These are phyloP conservation scores for Labroides dimidiatus DNA, from an alignment of 2,797 vertebrate species.

Conservation along the genomic window DNA sequence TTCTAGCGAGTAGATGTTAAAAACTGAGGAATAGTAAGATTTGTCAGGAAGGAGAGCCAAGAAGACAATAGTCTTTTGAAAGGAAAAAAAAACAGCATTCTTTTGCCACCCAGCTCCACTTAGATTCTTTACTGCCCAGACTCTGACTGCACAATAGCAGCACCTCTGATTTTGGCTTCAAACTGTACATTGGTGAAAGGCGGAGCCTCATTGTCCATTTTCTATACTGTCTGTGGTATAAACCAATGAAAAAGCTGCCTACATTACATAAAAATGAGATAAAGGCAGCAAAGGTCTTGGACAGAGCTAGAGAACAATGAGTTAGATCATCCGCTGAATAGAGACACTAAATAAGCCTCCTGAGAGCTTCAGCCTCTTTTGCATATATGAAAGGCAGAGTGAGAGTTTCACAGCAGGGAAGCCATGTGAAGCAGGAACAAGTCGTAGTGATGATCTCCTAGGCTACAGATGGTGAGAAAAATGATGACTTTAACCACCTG, in stretches of 20 bases:
- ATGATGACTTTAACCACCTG: slow-evolving; percentile 66
- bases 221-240: too few relatives aligned
- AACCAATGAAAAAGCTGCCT: slow-evolving; percentile 21
- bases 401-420: slow-evolving; percentile 69
- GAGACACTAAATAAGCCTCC: slow-evolving; percentile 5
- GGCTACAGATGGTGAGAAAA: slow-evolving; percentile 69
- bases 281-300: slow-evolving; percentile 3
- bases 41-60: too few relatives aligned
- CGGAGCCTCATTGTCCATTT: too few relatives aligned
- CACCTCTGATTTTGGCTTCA: too few relatives aligned
- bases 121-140: too few relatives aligned
- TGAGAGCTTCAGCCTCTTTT: slow-evolving; percentile 47
- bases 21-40: too few relatives aligned
- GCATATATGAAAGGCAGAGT: slow-evolving; percentile 30
- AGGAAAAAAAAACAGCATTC: too few relatives aligned
- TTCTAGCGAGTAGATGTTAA: too few relatives aligned
- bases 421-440: slow-evolving; percentile 64
- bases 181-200: too few relatives aligned
- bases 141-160: too few relatives aligned
- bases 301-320: slow-evolving; percentile 6
- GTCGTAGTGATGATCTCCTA: slow-evolving; percentile 58
- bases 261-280: slow-evolving; percentile 5
- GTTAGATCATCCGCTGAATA: neutral
- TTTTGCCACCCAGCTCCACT: too few relatives aligned
- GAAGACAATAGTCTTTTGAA: too few relatives aligned